These are phyloP conservation scores for Carollia perspicillata DNA, from an alignment of 2,113 vertebrate genomes.

Conservation along the genomic window DNA sequence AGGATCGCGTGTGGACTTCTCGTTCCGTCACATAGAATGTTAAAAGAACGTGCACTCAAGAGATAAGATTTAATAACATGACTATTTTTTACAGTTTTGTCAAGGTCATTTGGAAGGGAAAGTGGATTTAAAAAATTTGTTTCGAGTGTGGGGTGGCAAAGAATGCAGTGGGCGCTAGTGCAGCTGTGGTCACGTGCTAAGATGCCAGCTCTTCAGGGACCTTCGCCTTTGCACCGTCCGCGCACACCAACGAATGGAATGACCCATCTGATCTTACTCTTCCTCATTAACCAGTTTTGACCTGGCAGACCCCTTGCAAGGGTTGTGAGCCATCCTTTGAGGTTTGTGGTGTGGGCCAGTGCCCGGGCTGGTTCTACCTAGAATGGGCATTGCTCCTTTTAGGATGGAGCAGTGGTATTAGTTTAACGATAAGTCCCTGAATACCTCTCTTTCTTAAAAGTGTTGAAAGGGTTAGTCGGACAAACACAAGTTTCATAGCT, in stretches of 20 bases:
- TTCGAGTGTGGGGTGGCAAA: not conserved
- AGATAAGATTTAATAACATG: not conserved
- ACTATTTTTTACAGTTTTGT: not conserved
- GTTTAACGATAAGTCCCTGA: not conserved
- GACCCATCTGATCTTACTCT: not conserved
- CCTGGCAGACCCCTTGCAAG: not conserved
- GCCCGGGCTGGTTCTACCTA: not conserved
- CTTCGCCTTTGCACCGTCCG: not conserved
- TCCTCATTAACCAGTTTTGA: not conserved
- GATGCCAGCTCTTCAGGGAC: not conserved
- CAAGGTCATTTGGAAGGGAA: not conserved
- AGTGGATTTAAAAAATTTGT: not conserved
- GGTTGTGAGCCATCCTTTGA: not conserved
- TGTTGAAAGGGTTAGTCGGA: not conserved
- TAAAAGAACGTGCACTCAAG: not conserved
- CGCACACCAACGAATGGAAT: not conserved
- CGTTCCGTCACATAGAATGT: not conserved
- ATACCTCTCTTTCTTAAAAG: not conserved
- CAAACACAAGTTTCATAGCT: not conserved
- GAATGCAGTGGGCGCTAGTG: not conserved
- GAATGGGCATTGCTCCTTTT: not conserved
- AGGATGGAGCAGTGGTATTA: not conserved
- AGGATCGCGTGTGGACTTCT: not conserved
- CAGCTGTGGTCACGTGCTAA: rapidly evolving
- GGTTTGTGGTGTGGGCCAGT: not conserved